Base-by-base conservation (phyloP, 2,888 invertebrate species). In the Incurvaria masculella region DNA sequence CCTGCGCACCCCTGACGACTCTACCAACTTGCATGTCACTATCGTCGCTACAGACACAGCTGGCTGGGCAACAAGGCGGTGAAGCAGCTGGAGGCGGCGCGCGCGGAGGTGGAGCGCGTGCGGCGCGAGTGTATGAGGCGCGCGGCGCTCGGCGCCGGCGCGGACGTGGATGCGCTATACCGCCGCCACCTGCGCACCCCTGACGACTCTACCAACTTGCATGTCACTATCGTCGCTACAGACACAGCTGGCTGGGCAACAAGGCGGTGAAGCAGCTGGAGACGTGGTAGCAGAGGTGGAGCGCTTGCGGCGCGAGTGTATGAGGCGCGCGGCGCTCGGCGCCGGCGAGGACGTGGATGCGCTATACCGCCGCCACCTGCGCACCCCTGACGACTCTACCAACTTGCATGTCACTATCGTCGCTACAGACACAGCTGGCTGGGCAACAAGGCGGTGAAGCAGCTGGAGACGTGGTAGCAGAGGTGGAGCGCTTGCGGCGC, bases 301-400 rank as follows among this genome's bases (percentile, higher is more conserved):
- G 50, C 75, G 74, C 2, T 81, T 87, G 5, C 83, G 86, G 58
- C 74, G 72, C 21, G 73, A 86, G 60, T 92, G 94, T 85, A 65
- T 81, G 48, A 82, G 84, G 0, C 89, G 91, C 76, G 85, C 93
- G 4, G 88, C 91, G 5, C 72, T 95, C 8, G 93, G 91, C 0
- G 83, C 86, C 55, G 80, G 90, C 39, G 60, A 61, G 1, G 91
- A 95, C 64, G 70, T 93, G 27, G 88, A 89, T 49, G 83, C 82
- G 51, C 71, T 91, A 49, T 87, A 89, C 42, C 71, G 80, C 17
- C 75, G 85, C 27, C 84, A 88, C 56, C 74, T 95, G 45, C 73
- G 69, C 2, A 80, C 80, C 6, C 85, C 91, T 46, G 80, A 82
- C 4, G 88, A 97, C 64, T 97, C 96, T 64, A 67, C 79, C 46